Evolutionary conservation across 2,888 invertebrate species (phyloP), one percentile per base, ranked within the genome.

Genomic region (Buathra laborator): DNA sequence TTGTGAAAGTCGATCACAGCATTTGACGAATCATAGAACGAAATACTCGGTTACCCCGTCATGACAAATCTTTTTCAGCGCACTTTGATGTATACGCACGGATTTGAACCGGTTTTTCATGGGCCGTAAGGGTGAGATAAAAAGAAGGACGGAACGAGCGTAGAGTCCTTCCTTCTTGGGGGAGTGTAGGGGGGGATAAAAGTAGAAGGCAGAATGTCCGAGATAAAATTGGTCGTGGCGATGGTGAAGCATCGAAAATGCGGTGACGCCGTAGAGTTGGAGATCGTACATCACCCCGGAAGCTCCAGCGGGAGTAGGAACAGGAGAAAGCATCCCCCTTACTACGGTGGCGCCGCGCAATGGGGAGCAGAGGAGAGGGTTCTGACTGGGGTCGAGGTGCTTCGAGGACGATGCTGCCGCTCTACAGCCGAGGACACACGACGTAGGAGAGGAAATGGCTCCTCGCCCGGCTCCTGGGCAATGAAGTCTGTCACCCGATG

Each of bases 401-500:
- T 85, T 83, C 81, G 86, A 87, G 84, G 86, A 84, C 86, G 83
- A 59, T 46, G 86, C 29, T 77, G 77, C 81, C 87, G 86, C 86
- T 86, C 85, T 86, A 29, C 82, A 56, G 71, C 66, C 82, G 79
- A 81, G 84, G 88, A 87, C 87, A 88, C 84, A 85, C 78, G 56
- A 78, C 66, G 84, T 64, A 74, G 79, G 83, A 81, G 88, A 86
- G 89, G 88, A 90, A 91, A 91, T 90, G 89, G 90, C 89, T 89
- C 88, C 89, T 89, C 71, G 75, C 86, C 83, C 53, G 85, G 74
- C 68, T 85, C 82, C 75, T 48, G 88, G 90, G 90, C 92, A 91
- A 92, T 92, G 91, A 92, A 92, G 90, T 89, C 91, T 91, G 92
- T 92, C 91, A 90, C 88, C 88, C 89, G 89, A 91, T 91, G 92